Percentiles rank a stretch among this genome's conserved stretches.
These are phyloP conservation scores for Periophthalmus modestus DNA, from an alignment of 2,113 vertebrate genomes.

Conservation along the genomic window DNA sequence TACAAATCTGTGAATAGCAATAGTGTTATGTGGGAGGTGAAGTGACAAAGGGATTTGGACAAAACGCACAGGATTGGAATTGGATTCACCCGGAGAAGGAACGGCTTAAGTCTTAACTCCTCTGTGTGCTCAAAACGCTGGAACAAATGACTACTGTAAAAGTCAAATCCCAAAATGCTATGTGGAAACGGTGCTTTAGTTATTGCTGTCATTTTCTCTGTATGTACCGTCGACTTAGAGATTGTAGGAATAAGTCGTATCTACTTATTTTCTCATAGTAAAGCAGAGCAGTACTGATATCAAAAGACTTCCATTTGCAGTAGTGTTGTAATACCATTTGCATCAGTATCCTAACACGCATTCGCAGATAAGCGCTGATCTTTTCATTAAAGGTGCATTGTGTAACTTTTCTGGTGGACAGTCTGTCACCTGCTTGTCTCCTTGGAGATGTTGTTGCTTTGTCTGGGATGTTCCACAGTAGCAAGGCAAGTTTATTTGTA, in stretches of 20 bases:
- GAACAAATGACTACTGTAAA: slow-evolving; percentile 8
- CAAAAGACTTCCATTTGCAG: not conserved
- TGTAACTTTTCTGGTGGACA: too few relatives aligned
- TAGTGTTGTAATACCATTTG: not conserved
- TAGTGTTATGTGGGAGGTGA: slow-evolving; percentile 6
- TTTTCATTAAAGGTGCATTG: too few relatives aligned
- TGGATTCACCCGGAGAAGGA: not conserved
- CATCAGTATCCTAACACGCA: too few relatives aligned
- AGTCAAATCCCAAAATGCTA: not conserved
- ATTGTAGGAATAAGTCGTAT: not conserved
- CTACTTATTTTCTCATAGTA: not conserved
- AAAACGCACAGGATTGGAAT: slow-evolving; percentile 4
- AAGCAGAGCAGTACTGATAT: not conserved
- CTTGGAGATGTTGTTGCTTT: too few relatives aligned
- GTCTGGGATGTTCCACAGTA: too few relatives aligned
- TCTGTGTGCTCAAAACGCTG: slow-evolving; percentile 2
- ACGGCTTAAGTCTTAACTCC: not conserved
- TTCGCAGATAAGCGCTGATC: too few relatives aligned
- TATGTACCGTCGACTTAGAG: not conserved
- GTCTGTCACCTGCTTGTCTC: too few relatives aligned
- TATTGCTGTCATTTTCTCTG: not conserved
- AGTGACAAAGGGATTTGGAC: slow-evolving; percentile 11
- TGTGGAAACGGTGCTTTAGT: not conserved
- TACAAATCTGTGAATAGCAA: slow-evolving; percentile 3
- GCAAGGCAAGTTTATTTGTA: too few relatives aligned